Evolutionary conservation across 2,113 vertebrate species (phyloP).

Genomic region (Limnothrissa miodon): DNA sequence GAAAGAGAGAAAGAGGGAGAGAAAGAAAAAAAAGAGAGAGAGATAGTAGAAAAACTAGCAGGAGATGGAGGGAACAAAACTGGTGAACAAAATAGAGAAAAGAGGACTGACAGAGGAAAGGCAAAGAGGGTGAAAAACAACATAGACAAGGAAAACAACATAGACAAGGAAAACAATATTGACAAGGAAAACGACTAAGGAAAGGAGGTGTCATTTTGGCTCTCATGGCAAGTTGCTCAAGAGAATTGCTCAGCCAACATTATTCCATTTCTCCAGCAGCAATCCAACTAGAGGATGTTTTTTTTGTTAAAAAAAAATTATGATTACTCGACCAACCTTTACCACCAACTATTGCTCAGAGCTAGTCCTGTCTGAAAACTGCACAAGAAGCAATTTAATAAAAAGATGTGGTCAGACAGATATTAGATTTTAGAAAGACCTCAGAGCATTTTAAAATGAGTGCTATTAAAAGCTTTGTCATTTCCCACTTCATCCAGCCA

Average conservation of each 20-base stretch:
- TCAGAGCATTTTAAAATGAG: too few relatives aligned
- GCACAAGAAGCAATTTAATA: too few relatives aligned
- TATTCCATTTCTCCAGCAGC: not conserved
- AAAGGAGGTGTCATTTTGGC: not conserved
- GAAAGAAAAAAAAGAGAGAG: not conserved
- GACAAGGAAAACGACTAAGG: not conserved
- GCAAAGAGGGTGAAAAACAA: not conserved
- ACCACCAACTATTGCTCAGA: too few relatives aligned
- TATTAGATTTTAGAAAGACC: too few relatives aligned
- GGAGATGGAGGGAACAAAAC: not conserved
- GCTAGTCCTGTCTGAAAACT: too few relatives aligned
- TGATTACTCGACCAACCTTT: too few relatives aligned
- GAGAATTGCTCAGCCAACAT: not conserved
- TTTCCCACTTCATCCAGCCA: too few relatives aligned
- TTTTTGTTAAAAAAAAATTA: too few relatives aligned
- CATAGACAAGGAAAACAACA: not conserved
- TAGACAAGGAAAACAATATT: not conserved
- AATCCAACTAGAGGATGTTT: not conserved
- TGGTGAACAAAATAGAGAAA: slow-evolving; percentile 17
- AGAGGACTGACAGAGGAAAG: not conserved
- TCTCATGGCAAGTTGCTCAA: not conserved
- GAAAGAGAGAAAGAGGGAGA: not conserved
- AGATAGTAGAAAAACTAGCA: not conserved
- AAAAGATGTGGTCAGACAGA: too few relatives aligned
- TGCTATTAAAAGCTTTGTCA: too few relatives aligned